phyloP scores from a whole-genome alignment of 2,113 vertebrate genomes.

The Oreochromis spilurus region DNA sequence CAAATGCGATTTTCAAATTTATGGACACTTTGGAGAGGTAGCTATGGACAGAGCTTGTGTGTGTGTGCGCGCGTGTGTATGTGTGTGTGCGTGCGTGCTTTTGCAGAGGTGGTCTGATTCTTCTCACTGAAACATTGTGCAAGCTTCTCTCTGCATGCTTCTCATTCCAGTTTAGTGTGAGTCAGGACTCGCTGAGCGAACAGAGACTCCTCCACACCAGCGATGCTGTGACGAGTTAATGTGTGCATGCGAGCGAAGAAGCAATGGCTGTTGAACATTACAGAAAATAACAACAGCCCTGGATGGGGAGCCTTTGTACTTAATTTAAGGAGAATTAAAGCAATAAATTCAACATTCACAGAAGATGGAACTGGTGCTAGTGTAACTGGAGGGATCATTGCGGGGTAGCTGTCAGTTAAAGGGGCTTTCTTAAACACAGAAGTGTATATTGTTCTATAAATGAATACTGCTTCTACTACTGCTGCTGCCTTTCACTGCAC shows the following conservation, averaged over 20 bases:
- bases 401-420: neutral
- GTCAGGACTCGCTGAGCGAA: constrained; percentile 22
- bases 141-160: constrained; percentile 38
- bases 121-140: constrained; percentile 49
- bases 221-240: neutral
- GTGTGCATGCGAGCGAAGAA: neutral
- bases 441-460: neutral
- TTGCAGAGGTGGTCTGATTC: constrained; percentile 20
- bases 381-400: neutral
- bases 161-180: constrained; percentile 43
- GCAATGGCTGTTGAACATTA: neutral
- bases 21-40: neutral
- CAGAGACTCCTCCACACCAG: constrained; percentile 23
- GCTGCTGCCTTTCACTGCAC: neutral
- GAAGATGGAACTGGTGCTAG: neutral
- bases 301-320: neutral
- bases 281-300: neutral
- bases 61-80: neutral
- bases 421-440: neutral
- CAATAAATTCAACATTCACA: neutral
- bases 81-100: neutral
- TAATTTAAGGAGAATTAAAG: neutral
- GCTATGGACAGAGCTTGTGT: neutral
- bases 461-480: neutral
- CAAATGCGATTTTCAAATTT: neutral